Percentiles rank a stretch among this genome's conserved stretches.
Conservation (phyloP, 2,797 vertebrate genomes). For the Decapterus maruadsi region DNA sequence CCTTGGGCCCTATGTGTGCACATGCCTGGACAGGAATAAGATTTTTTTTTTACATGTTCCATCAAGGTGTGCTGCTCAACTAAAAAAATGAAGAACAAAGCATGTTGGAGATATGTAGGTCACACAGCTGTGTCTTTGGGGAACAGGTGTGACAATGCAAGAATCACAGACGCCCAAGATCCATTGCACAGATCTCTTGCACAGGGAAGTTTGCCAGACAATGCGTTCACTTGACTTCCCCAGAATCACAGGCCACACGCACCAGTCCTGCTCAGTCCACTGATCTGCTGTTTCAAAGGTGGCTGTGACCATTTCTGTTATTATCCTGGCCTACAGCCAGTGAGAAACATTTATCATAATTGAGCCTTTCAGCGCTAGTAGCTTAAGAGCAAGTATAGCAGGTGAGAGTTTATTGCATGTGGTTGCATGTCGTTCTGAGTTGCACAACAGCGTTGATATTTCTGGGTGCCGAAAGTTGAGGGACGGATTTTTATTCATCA, state of each 20-base stretch:
- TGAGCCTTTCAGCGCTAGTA: not conserved
- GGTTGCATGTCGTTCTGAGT: not conserved
- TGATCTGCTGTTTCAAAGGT: no score
- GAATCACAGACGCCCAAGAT: not conserved
- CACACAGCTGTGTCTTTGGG: no score
- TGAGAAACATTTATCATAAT: not conserved
- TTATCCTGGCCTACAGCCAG: not conserved
- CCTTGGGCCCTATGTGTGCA: no score
- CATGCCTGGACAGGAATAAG: no score
- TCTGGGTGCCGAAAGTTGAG: not conserved
- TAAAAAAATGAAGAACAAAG: no score
- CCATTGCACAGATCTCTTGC: constrained; percentile 4
- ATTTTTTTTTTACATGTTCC: no score
- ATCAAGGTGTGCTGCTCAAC: no score
- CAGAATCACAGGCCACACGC: not conserved
- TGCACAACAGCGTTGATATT: not conserved
- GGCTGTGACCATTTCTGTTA: no score
- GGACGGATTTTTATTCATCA: not conserved
- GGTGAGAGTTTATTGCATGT: not conserved
- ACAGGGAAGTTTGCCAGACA: not conserved
- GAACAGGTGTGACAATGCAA: no score
- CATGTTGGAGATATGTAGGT: no score
- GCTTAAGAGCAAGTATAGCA: not conserved
- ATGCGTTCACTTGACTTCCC: not conserved
- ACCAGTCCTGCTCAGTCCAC: not conserved